Evolutionary conservation across 2,797 vertebrate genomes (phyloP), one percentile per base, ranked within the genome.

Genomic region (Ammospiza maritima): DNA sequence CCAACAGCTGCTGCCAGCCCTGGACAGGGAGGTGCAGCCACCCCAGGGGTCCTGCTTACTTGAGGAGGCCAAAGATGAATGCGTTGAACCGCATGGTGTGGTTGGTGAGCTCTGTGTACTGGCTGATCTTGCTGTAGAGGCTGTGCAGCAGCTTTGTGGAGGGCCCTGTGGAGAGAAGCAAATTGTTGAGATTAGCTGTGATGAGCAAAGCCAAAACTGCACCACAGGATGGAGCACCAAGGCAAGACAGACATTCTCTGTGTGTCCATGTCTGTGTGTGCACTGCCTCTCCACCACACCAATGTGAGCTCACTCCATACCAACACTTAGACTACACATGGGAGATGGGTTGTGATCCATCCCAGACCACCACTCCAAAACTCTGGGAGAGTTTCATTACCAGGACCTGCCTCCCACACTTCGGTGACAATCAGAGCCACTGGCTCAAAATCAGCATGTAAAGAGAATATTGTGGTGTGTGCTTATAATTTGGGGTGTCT

Each of bases 1-100:
- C 7, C 32, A 75, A n/a, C 23, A 70, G 20, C 6, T 66, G 44
- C 60, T 84, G 42, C 51, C 78, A 78, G n/a, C 34, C 29, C 64
- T 61, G 27, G 70, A 54, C 27, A 56, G 9, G 16, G 36, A 72
- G 7, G 22, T 10, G 53, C 32, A 88, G 38, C 30, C 30, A 74
- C 26, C 22, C 21, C 51, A 16, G 1, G 30, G 29, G 26, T 53
- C 23, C 34, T 34, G 97, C 99, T 99, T 94, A 99, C 99, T 99
- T 99, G 90, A 99, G 98, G 58, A 99, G 98, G 78, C 99, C 99
- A 1, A 99, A 98, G 98, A 99, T 98, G 98, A 99, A 99, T 16
- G 99, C 98, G 0, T 99, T 99, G 97, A 99, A 98, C 85, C 99
- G 98, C 99, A 99, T 99, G 92, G 95, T 98, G 96, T 99, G 98